Conservation (phyloP, 2,797 vertebrate genomes). For the Vireo griseus region DNA sequence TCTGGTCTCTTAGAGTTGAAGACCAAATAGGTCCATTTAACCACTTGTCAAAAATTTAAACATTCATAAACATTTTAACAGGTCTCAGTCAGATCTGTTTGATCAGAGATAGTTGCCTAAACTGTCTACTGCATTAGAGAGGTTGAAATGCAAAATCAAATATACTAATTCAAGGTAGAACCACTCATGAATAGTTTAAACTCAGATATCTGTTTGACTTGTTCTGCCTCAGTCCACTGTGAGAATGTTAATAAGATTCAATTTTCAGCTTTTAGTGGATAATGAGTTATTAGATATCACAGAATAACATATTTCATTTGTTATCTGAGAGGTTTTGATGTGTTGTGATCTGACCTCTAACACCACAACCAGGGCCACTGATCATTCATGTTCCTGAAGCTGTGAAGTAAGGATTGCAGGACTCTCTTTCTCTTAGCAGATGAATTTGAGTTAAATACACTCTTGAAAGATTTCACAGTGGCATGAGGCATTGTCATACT, state of each 20-base stretch:
- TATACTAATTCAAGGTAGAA: neutral
- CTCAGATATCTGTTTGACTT: neutral
- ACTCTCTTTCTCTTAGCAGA: neutral
- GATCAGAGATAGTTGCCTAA: neutral
- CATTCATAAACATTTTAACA: neutral
- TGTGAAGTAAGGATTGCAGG: neutral
- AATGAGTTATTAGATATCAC: neutral
- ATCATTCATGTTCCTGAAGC: neutral
- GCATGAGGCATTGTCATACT: neutral
- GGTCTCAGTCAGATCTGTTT: neutral
- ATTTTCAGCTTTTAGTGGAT: neutral
- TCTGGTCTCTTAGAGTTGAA: neutral
- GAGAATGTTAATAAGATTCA: neutral
- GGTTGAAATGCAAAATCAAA: neutral
- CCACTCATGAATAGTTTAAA: neutral
- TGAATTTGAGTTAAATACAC: neutral
- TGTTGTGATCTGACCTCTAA: neutral
- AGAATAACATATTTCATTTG: neutral
- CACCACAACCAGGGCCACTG: neutral
- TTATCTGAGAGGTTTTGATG: neutral
- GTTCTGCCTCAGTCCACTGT: neutral
- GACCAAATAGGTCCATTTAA: neutral
- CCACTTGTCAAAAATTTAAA: neutral
- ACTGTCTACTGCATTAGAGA: neutral
- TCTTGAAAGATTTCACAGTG: neutral